phyloP scores from a whole-genome alignment of 2,888 invertebrate species.

The Dione juno region DNA sequence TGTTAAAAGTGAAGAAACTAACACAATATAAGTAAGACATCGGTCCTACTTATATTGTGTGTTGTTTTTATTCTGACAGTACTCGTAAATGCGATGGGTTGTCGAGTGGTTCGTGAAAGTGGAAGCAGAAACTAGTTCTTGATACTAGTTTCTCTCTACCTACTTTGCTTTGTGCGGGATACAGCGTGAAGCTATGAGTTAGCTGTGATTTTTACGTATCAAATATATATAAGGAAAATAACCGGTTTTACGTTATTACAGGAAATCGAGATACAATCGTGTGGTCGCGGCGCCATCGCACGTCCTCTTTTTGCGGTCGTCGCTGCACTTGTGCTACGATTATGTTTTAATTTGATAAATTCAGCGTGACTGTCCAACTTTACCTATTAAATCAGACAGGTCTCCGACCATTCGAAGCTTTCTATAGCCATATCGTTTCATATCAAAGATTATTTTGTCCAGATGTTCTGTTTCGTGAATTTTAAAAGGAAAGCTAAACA shows the following conservation, averaged over 20 bases:
- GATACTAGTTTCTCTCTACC: too few species aligned
- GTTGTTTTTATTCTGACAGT: too few species aligned
- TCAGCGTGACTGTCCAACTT: conserved; percentile 70
- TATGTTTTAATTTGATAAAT: conserved; percentile 47
- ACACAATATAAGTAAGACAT: too few species aligned
- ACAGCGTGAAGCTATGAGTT: too few species aligned
- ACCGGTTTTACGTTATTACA: conserved; percentile 52
- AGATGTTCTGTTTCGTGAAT: conserved; percentile 33
- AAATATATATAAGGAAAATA: background rate
- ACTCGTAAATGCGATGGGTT: too few species aligned
- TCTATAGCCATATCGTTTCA: conserved; percentile 48
- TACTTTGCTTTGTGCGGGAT: too few species aligned
- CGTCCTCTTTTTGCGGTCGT: conserved; percentile 57
- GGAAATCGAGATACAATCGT: conserved; percentile 87
- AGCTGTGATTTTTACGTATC: conserved; percentile 37
- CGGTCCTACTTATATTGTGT: too few species aligned
- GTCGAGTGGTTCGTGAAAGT: too few species aligned
- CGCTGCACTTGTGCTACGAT: conserved; percentile 56
- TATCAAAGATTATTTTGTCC: conserved; percentile 45
- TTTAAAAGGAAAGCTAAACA: conserved; percentile 53
- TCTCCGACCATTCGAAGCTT: conserved; percentile 46
- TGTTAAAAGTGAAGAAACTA: too few species aligned
- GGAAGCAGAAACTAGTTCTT: too few species aligned
- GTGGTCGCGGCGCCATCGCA: conserved; percentile 77
- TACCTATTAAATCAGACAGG: conserved; percentile 41